Conservation (phyloP, 1,140 invertebrate genomes). For the Daktulosphaira vitifoliae region DNA sequence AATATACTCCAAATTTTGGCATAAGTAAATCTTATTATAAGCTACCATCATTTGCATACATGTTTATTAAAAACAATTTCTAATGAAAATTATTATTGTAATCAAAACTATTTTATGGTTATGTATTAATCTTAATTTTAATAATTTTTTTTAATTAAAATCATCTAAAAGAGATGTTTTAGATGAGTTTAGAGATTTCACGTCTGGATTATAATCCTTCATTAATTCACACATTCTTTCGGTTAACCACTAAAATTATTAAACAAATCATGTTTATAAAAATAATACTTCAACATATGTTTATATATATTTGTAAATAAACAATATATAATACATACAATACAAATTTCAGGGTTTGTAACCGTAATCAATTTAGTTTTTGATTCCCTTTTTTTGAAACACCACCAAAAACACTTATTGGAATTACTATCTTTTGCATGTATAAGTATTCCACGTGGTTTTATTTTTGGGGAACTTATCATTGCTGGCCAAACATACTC, state of each 20-base stretch:
- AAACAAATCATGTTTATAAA: background rate
- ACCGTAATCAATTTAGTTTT: slow-evolving; percentile 3
- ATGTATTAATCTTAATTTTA: too few relatives aligned
- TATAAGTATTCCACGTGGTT: slow-evolving; percentile 7
- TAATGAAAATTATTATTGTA: too few relatives aligned
- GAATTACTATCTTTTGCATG: slow-evolving; percentile 13
- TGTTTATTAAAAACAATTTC: too few relatives aligned
- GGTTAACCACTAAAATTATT: slow-evolving; percentile 14
- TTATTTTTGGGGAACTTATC: slow-evolving; percentile 10
- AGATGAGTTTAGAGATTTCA: slow-evolving; percentile 2
- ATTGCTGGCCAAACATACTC: slow-evolving; percentile 14
- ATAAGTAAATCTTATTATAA: too few relatives aligned
- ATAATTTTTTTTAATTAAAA: too few relatives aligned
- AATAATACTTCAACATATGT: background rate
- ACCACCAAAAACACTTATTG: background rate
- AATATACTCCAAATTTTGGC: too few relatives aligned
- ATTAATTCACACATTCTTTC: slow-evolving; percentile 24
- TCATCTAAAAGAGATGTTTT: background rate
- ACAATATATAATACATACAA: slow-evolving; percentile 14
- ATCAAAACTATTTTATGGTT: too few relatives aligned
- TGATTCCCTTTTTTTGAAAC: slow-evolving; percentile 12
- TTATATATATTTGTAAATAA: background rate
- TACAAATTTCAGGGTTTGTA: background rate
- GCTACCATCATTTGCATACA: too few relatives aligned
- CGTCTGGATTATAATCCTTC: slow-evolving; percentile 12